Evolutionary conservation across 2,797 vertebrate genomes (phyloP), one percentile per base, ranked within the genome.

Genomic region (Falco berigora): DNA sequence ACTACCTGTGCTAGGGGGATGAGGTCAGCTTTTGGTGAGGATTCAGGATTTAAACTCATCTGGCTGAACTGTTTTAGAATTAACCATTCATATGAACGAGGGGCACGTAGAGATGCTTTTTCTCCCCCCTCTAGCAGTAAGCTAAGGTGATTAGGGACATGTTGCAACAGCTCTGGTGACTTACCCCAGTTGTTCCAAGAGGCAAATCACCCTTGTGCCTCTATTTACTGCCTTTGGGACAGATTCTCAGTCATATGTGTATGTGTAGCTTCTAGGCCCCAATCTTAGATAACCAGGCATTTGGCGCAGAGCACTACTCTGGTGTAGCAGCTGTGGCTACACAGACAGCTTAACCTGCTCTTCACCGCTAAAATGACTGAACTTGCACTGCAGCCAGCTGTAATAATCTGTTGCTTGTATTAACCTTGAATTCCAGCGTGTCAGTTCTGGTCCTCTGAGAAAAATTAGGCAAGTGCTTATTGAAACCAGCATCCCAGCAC

Each of bases 371-470:
- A 67, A 91, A 56, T 32, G 59, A 76, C 77, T 91, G 67, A 79
- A 71, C 8, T 44, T 63, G 61, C 42, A 46, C 71, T 87, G 72
- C 68, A 93, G 74, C 80, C 94, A 89, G 81, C 68, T 79, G 81
- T 73, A 93, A 83, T 93, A 59, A 74, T 93, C 73, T 20, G 21
- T 71, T 91, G 53, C 81, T 92, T 85, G 56, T 56, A 50, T 86
- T 93, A 96, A 79, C 88, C 71, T 92, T 71, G 86, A 94, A 85
- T 94, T 94, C 86, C 84, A 91, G 59, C 1, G 10, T 85, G 92
- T 93, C 84, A 87, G 67, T 85, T 92, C 84, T 0, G 0, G 71
- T 92, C 94, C 91, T 93, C 59, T 36, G 81, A 93, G 92, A 87
- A 93, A 93, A 89, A 91, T 77, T 59, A 85, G 46, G 64, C 40